These are phyloP conservation scores for Physella acuta DNA, from an alignment of 1,140 invertebrate species.

Conservation along the genomic window DNA sequence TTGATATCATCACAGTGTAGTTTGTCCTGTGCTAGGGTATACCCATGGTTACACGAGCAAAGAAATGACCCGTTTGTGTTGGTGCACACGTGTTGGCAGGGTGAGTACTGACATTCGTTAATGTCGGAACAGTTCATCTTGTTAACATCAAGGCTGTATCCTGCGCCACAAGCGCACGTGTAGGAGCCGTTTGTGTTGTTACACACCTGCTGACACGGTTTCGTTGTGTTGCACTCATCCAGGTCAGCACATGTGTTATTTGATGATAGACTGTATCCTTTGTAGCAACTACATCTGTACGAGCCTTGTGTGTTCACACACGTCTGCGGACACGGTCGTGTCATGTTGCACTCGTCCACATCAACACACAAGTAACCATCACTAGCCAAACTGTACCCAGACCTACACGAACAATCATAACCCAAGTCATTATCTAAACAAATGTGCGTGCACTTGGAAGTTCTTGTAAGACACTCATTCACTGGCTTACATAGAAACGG, in stretches of 20 bases:
- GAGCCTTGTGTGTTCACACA: conserved; percentile 32
- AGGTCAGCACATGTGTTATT: conserved; percentile 15
- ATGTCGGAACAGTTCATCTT: not conserved
- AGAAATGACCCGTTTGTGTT: too few species aligned
- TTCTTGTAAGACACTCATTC: too few species aligned
- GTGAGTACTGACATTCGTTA: not conserved
- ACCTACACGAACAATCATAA: too few species aligned
- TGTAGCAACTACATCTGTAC: conserved; percentile 27
- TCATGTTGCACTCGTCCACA: conserved; percentile 19
- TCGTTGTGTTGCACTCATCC: not conserved
- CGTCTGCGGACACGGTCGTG: conserved; percentile 6
- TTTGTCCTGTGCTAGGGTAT: not conserved
- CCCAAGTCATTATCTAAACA: too few species aligned
- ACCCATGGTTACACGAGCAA: not conserved
- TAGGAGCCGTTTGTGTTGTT: not conserved
- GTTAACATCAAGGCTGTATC: not conserved
- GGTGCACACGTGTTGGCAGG: not conserved
- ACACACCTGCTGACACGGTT: not conserved
- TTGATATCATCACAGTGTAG: not conserved
- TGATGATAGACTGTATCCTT: conserved; percentile 24
- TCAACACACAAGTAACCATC: conserved; percentile 10
- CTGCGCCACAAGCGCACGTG: not conserved
- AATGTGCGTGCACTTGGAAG: too few species aligned
- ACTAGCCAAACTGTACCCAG: too few species aligned
- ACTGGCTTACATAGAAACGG: too few species aligned